Evolutionary conservation across 1,140 invertebrate species (phyloP), one percentile per base, ranked within the genome.

Genomic region (Chionoecetes opilio): DNA sequence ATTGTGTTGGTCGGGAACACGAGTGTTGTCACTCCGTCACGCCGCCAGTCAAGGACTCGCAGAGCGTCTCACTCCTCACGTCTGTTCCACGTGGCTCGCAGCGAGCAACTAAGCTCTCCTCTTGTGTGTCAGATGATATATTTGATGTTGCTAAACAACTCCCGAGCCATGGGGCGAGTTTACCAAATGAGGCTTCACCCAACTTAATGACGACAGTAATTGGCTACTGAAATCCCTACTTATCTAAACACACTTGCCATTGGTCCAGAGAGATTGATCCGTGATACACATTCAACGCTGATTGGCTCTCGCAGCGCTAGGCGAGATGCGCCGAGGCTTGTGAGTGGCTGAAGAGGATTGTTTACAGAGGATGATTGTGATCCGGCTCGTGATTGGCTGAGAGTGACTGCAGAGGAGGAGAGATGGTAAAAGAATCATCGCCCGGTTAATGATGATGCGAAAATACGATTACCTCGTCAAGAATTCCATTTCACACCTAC

Each of bases 211-310:
- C 96, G 96, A 96, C 96, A 96, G 95, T 96, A 96, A 96, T 96
- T 95, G 96, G 96, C 96, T 96, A 96, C 96, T 96, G 96, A 96
- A 96, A 96, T 96, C 96, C 96, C 96, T 96, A 96, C 96, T 96
- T 96, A 96, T 93, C 96, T 96, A 95, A 96, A 96, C 96, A 96
- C 95, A 95, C 93, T 95, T 93, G 94, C 94, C 95, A 96, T 96
- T 96, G 96, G 96, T 92, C 94, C 95, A 93, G 95, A 93, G 95
- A 96, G 96, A 96, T 96, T 96, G 96, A 96, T 96, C 96, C 96
- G 95, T 96, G 96, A 96, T 96, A 96, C 93, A 95, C 93, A 95
- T 91, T 75, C 93, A 35, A 53, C 94, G 82, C 92, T 95, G 90
- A 96, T 96, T 96, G 96, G 96, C 94, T 53, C 63, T 26, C 53